Conservation (phyloP, 2,113 vertebrate species). For the Rynchops niger region DNA sequence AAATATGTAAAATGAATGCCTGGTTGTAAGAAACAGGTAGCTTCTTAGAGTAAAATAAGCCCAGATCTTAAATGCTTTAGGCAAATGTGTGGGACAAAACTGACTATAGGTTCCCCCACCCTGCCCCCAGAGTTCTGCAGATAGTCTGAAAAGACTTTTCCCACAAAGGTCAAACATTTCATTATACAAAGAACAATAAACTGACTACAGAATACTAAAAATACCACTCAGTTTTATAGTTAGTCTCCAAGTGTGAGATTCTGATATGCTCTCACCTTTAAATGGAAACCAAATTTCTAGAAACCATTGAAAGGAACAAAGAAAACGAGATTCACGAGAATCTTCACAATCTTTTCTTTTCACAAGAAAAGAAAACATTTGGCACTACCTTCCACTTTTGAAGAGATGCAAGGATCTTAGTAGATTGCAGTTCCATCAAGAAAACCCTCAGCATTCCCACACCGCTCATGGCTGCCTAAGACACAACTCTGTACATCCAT, state of each 20-base stretch:
- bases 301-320: background rate
- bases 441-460: background rate
- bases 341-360: background rate
- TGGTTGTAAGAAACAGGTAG: conserved; percentile 45
- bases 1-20: background rate
- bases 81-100: conserved; percentile 48
- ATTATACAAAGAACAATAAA: conserved; percentile 9
- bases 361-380: background rate
- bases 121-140: conserved; percentile 1
- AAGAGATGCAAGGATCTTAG: background rate
- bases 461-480: background rate
- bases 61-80: background rate
- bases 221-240: background rate
- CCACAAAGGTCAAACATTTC: conserved; percentile 11
- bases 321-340: background rate
- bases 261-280: background rate
- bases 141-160: conserved; percentile 15
- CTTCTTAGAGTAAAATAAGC: conserved; percentile 1
- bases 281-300: background rate
- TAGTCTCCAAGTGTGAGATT: background rate
- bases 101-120: background rate
- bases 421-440: fast-evolving
- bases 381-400: background rate
- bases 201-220: background rate
- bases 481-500: background rate